Conservation (phyloP, 2,888 invertebrate genomes). For the Hypomecis punctinalis region DNA sequence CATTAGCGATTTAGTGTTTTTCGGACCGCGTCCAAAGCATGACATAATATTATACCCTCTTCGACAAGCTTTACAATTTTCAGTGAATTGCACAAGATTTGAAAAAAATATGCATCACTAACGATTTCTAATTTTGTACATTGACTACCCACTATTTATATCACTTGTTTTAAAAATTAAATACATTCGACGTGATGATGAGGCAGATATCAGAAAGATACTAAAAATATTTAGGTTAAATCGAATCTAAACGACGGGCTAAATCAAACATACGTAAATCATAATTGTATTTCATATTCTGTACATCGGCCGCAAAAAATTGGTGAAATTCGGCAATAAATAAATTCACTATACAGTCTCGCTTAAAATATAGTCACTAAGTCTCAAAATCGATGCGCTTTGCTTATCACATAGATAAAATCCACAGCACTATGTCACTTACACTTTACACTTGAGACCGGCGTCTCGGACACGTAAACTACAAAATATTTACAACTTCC, state of each 20-base stretch:
- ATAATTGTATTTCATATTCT: slow-evolving; percentile 69
- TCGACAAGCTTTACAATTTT: slow-evolving; percentile 65
- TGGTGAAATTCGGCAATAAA: slow-evolving; percentile 78
- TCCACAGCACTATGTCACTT: slow-evolving; percentile 84
- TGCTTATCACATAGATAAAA: slow-evolving; percentile 82
- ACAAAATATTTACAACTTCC: slow-evolving; percentile 73
- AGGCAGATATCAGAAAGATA: slow-evolving; percentile 67
- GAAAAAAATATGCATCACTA: slow-evolving; percentile 76
- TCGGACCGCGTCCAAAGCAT: too few relatives aligned
- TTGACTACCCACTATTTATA: slow-evolving; percentile 74
- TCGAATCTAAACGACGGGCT: slow-evolving; percentile 62
- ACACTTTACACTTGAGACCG: slow-evolving; percentile 73
- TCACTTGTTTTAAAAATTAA: slow-evolving; percentile 75
- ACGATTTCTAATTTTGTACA: slow-evolving; percentile 81
- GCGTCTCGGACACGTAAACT: slow-evolving; percentile 64
- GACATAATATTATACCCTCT: slow-evolving; percentile 54
- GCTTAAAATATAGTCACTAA: slow-evolving; percentile 73
- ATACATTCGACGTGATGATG: slow-evolving; percentile 60
- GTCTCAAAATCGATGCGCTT: slow-evolving; percentile 71
- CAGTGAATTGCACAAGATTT: slow-evolving; percentile 82
- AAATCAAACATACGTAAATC: slow-evolving; percentile 77
- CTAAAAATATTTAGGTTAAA: slow-evolving; percentile 61
- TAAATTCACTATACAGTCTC: slow-evolving; percentile 81
- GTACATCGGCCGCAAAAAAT: slow-evolving; percentile 74
- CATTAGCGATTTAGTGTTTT: too few relatives aligned